Evolutionary conservation across 2,888 invertebrate genomes (phyloP).

Genomic region (Dicranocentrus wangi): DNA sequence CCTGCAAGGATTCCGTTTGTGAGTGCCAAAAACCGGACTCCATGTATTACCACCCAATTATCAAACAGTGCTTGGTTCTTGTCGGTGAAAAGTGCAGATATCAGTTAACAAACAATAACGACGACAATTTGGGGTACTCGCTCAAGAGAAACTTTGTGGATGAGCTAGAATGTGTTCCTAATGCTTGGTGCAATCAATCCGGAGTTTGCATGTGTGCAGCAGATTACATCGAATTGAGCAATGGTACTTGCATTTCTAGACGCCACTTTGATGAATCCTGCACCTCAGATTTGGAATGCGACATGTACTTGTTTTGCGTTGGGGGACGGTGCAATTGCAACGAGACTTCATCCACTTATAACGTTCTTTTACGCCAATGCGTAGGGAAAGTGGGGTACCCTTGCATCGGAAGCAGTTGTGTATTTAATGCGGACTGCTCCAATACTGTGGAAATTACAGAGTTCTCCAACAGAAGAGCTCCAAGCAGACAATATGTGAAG

Average conservation of each 20-base stretch:
- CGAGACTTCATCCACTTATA: slow-evolving; percentile 38
- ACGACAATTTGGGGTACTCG: background rate
- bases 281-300: slow-evolving; percentile 35
- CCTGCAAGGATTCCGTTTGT: slow-evolving; percentile 22
- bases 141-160: background rate
- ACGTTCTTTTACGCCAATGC: slow-evolving; percentile 35
- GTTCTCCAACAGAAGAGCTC: slow-evolving; percentile 30
- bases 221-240: slow-evolving; percentile 27
- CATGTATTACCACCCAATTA: slow-evolving; percentile 46
- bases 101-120: slow-evolving; percentile 10
- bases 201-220: slow-evolving; percentile 41
- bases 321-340: slow-evolving; percentile 34
- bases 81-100: slow-evolving; percentile 49
- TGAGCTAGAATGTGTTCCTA: slow-evolving; percentile 45
- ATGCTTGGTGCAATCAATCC: slow-evolving; percentile 45
- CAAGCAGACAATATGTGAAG: slow-evolving; percentile 14
- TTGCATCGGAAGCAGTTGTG: slow-evolving; percentile 45
- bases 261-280: slow-evolving; percentile 42
- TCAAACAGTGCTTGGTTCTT: slow-evolving; percentile 31
- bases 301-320: slow-evolving; percentile 43
- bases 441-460: background rate
- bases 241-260: slow-evolving; percentile 48
- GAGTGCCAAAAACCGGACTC: slow-evolving; percentile 29
- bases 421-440: slow-evolving; percentile 47
- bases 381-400: slow-evolving; percentile 42